Evolutionary conservation across 2,113 vertebrate species (phyloP).

Genomic region (Ameiurus melas): DNA sequence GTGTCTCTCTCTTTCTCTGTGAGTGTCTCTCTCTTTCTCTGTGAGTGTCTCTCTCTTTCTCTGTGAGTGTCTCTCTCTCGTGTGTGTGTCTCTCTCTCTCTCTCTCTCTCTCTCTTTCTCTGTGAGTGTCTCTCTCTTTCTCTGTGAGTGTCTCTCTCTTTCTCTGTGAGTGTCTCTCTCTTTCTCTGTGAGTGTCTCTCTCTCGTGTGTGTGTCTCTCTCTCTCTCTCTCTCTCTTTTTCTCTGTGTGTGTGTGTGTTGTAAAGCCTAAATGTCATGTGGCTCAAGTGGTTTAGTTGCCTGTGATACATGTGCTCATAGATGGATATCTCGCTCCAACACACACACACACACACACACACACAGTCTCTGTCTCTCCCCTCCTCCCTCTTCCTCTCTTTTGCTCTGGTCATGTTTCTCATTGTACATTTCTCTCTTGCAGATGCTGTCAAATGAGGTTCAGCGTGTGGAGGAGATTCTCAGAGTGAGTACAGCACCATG

Average conservation of each 20-base stretch:
- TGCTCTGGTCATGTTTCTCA: background rate
- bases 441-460: conserved; percentile 78
- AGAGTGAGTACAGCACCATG: conserved; percentile 74
- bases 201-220: background rate
- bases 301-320: conserved; percentile 13
- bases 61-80: too few relatives aligned
- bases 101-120: too few relatives aligned
- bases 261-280: background rate
- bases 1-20: background rate
- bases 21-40: background rate
- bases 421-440: conserved; percentile 54
- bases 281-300: conserved; percentile 5
- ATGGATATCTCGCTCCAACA: background rate
- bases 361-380: conserved; percentile 19
- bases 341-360: background rate
- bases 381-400: conserved; percentile 13
- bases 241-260: background rate
- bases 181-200: background rate
- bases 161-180: background rate
- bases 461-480: conserved; percentile 89
- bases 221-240: background rate
- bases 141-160: background rate
- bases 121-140: too few relatives aligned
- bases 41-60: background rate
- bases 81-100: too few relatives aligned